Conservation (phyloP, 2,113 vertebrate genomes). For the Prietella phreatophila region DNA sequence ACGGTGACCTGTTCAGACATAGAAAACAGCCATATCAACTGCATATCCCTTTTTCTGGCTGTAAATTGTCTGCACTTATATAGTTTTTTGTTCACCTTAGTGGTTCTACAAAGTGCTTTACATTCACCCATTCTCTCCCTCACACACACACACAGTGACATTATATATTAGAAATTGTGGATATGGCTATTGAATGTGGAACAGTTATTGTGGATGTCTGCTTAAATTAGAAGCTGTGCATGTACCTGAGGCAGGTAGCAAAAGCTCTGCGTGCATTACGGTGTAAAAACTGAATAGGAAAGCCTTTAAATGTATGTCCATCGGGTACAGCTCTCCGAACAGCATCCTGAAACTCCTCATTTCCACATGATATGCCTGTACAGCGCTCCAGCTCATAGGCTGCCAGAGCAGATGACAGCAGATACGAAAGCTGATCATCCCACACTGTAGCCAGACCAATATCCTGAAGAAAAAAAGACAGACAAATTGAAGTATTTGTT, state of each 20-base stretch:
- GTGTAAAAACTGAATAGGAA: conserved; percentile 93
- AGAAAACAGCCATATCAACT: background rate
- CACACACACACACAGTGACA: too few relatives aligned
- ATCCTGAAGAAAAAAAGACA: conserved; percentile 71
- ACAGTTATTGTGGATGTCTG: background rate
- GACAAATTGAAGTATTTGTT: background rate
- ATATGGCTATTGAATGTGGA: background rate
- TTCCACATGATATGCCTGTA: conserved; percentile 85
- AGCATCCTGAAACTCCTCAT: conserved; percentile 96
- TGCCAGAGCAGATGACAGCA: conserved; percentile 88
- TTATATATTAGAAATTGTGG: background rate
- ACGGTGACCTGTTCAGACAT: conserved; percentile 78
- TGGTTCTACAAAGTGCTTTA: too few relatives aligned
- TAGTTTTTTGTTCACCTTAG: too few relatives aligned
- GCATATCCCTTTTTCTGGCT: background rate
- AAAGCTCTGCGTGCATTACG: conserved; percentile 89
- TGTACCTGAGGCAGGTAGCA: conserved; percentile 86
- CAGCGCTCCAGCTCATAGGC: conserved; percentile 93
- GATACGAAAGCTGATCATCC: conserved; percentile 95
- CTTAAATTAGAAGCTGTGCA: background rate
- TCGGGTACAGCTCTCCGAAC: conserved; percentile 89
- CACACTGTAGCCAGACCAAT: conserved; percentile 85
- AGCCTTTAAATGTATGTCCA: conserved; percentile 97
- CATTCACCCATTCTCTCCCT: too few relatives aligned
- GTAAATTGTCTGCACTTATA: too few relatives aligned